Evolutionary conservation across 2,113 vertebrate species (phyloP), one percentile per base, ranked within the genome.

Genomic region (Ploceus nigricollis): DNA sequence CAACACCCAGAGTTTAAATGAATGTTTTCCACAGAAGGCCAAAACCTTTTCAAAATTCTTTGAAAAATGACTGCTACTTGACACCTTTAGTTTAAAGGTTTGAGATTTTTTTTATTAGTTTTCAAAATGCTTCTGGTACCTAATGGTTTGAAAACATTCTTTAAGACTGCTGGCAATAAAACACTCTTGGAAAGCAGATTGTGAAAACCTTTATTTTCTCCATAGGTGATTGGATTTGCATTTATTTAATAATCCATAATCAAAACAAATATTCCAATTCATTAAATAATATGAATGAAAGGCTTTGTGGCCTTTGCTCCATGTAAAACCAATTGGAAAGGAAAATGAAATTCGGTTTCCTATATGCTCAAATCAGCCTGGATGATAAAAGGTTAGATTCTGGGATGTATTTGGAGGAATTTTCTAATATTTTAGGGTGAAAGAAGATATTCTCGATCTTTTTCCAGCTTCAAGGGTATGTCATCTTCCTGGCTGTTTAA

Each of bases 91-190:
- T 96, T 96, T 92, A 93, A 96, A 96, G 83, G 95, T 97, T 91
- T 97, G 97, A 97, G 94, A 96, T 95, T 31, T 96, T 15, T 57
- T 57, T 96, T 33, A 96, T 98, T 96, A 97, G 45, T 97, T 97
- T 98, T 97, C 94, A 98, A 96, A 96, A 96, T 93, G 93, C 98
- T 98, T 98, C 94, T 56, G 96, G 97, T 96, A 97, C 97, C 44
- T 97, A 97, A 65, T 42, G 20, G 89, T 18, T 97, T 95, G 97
- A 95, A 96, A 95, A 98, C 92, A 95, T 96, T 97, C 96, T 98
- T 91, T 97, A 97, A 96, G 97, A 98, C 97, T 97, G 96, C 97
- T 98, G 98, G 97, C 98, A 98, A 98, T 98, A 98, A 98, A 99
- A 98, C 96, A 96, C 96, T 97, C 83, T 94, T 94, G 94, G 76